These are phyloP conservation scores for Merluccius polli DNA, from an alignment of 2,797 vertebrate species.

Conservation along the genomic window DNA sequence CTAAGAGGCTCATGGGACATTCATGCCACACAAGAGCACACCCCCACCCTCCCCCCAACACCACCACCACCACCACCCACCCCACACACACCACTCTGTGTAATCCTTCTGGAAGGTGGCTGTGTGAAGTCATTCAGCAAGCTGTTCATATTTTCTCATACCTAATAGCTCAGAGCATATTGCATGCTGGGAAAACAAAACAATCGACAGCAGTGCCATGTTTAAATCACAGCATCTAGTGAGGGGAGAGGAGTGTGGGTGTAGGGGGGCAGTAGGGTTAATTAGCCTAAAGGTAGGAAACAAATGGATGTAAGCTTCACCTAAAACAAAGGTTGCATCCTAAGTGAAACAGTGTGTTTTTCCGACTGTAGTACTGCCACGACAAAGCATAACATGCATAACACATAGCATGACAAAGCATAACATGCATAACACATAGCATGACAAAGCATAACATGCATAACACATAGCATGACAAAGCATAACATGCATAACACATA, in stretches of 20 bases:
- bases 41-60: not conserved
- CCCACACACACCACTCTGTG: not conserved
- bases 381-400: no score
- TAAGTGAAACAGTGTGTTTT: not conserved
- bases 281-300: slow-evolving; percentile 50
- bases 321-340: slow-evolving; percentile 41
- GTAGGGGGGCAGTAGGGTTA: not conserved
- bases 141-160: slow-evolving; percentile 3
- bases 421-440: no score
- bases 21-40: not conserved
- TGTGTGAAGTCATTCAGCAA: not conserved
- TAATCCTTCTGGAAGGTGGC: slow-evolving; percentile 4
- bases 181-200: not conserved
- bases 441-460: no score
- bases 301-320: slow-evolving; percentile 57
- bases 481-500: no score
- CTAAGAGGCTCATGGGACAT: not conserved
- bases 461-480: no score
- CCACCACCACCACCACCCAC: not conserved
- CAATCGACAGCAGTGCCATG: not conserved
- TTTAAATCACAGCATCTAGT: not conserved
- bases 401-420: no score
- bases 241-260: not conserved
- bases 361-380: not conserved
- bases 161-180: not conserved